phyloP scores from a whole-genome alignment of 2,113 vertebrate genomes.

The Cheilinus undulatus region DNA sequence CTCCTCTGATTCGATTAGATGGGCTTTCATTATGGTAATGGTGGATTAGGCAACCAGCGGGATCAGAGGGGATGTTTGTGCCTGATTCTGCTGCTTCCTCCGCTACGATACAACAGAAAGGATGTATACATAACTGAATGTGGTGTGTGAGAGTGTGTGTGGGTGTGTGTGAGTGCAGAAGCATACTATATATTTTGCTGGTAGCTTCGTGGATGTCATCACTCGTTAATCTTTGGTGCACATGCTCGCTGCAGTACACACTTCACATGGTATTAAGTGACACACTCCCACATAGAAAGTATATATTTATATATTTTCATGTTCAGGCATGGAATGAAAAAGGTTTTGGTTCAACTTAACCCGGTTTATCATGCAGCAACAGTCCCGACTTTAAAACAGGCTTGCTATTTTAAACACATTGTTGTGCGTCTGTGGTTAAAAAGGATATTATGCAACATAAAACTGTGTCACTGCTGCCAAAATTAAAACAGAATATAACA shows the following conservation, averaged over 20 bases:
- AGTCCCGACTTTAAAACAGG: neutral
- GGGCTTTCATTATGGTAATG: conserved; percentile 78
- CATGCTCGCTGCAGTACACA: conserved; percentile 16
- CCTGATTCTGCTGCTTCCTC: conserved; percentile 20
- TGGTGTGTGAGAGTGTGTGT: conserved; percentile 10
- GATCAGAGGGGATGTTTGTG: conserved; percentile 58
- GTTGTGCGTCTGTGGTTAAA: neutral
- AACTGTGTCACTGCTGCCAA: too few species aligned
- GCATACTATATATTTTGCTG: neutral
- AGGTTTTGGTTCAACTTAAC: neutral
- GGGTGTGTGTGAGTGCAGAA: conserved; percentile 9
- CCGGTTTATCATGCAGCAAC: neutral
- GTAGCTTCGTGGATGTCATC: conserved; percentile 1
- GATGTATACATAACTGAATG: neutral
- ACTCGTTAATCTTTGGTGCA: conserved; percentile 26
- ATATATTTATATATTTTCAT: neutral
- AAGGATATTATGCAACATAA: neutral
- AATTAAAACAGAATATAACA: neutral
- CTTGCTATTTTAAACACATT: neutral
- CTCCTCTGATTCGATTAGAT: conserved; percentile 71
- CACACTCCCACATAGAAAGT: conserved; percentile 1
- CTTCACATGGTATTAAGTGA: conserved; percentile 2
- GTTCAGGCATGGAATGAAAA: neutral
- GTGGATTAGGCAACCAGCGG: conserved; percentile 65
- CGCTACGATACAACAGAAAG: conserved; percentile 23